A percentile compares a stretch with the other conserved stretches of the same genome.
These are phyloP conservation scores for Chorisops tibialis DNA, from an alignment of 2,888 invertebrate genomes.

Conservation along the genomic window DNA sequence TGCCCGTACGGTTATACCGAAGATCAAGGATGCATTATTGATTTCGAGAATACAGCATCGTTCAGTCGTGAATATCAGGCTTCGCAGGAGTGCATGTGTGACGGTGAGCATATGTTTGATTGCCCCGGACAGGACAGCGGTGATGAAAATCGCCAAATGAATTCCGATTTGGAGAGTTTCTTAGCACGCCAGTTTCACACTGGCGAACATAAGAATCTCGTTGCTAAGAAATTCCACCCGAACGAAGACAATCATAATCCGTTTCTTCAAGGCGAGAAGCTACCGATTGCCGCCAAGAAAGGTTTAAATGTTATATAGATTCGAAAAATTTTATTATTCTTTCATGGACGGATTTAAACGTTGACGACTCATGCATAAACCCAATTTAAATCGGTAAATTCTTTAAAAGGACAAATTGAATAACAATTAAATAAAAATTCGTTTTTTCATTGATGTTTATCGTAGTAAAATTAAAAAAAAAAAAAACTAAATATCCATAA, in stretches of 20 bases:
- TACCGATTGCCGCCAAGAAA: constrained; percentile 91
- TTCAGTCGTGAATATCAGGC: constrained; percentile 92
- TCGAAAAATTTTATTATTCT: neutral
- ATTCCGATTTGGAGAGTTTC: constrained; percentile 65
- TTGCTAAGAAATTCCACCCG: constrained; percentile 73
- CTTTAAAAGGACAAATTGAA: constrained; percentile 15
- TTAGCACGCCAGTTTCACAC: constrained; percentile 55
- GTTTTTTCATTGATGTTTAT: constrained; percentile 15
- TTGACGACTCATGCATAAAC: constrained; percentile 21
- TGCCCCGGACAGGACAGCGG: constrained; percentile 62
- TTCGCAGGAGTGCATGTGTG: constrained; percentile 94
- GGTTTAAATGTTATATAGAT: constrained; percentile 63
- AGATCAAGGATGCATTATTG: constrained; percentile 83
- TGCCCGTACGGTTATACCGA: constrained; percentile 91
- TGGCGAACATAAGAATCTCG: constrained; percentile 65
- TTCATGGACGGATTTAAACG: neutral
- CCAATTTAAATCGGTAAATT: constrained; percentile 3
- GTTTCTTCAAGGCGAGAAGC: constrained; percentile 73
- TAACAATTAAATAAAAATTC: constrained; percentile 11
- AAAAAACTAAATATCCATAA: neutral
- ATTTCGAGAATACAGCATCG: constrained; percentile 92
- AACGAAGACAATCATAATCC: constrained; percentile 60
- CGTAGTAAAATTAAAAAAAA: constrained; percentile 2
- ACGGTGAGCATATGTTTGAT: constrained; percentile 95
- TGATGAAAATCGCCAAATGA: constrained; percentile 42